Base-by-base conservation (phyloP, 2,797 vertebrate genomes). In the Crenichthys baileyi region DNA sequence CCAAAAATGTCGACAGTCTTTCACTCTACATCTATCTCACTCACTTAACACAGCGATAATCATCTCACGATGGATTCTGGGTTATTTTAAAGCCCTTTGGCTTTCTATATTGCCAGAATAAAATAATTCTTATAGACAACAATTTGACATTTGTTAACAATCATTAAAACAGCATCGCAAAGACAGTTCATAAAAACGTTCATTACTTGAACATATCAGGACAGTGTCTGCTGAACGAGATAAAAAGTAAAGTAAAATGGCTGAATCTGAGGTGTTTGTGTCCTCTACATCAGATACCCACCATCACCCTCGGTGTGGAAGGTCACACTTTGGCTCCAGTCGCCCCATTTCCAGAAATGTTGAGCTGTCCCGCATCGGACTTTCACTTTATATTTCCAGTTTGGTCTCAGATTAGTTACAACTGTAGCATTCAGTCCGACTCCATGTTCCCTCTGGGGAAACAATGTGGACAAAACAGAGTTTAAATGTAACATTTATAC, bases 331-430 rank as follows among this genome's bases (percentile, higher is more conserved):
- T 13, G 0, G 70, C 92, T 96, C 93, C 93, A 95, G 51, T 92
- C 60, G 4, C 95, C 73, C 95, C 95, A 96, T 26, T 83, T 94
- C 93, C 93, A 95, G 56, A 91, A 92, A 80, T 92, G 48, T 1
- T 89, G 50, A 0, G 15, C 0, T 16, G 90, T 87, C 46, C 80
- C 58, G 79, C 96, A 96, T 36, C 55, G 81, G 16, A 96, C 78
- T 2, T 0, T 70, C 46, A 72, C 86, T 0, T 0, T 22, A 73
- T 95, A 95, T 0, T 0, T 0, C 73, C 79, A 80, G 41, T 86
- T 76, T 5, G 96, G 94, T 4, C 87, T 86, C 72, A 96, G 76
- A 46, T 86, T 56, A 13, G 1, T 44, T 73, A 95, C 7, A 12
- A 85, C 24, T 4, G 76, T 1, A 11, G 15, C 70, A 0, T 3